A percentile compares a stretch with the other conserved stretches of the same genome.
phyloP scores from a whole-genome alignment of 2,113 vertebrate genomes.

The Shinisaurus crocodilurus region DNA sequence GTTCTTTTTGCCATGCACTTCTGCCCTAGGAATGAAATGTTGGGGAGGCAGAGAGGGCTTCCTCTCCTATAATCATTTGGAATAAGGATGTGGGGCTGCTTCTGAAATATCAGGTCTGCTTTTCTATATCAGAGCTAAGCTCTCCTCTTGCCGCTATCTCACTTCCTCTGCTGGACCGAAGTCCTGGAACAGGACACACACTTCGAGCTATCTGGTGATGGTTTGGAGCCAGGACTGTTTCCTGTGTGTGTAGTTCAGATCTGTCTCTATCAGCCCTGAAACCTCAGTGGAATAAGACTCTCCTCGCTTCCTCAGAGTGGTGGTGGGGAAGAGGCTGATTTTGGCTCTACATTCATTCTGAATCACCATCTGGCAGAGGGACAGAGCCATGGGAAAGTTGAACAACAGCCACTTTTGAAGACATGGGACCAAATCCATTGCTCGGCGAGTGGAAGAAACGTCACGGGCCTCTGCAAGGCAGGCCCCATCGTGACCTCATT shows the following conservation, averaged over 20 bases:
- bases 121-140: conserved; percentile 30
- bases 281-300: conserved; percentile 58
- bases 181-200: conserved; percentile 42
- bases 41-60: conserved; percentile 11
- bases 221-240: conserved; percentile 40
- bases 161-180: conserved; percentile 32
- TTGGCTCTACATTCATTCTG: conserved; percentile 59
- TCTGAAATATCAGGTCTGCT: conserved; percentile 16
- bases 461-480: conserved; percentile 35
- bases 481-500: neutral
- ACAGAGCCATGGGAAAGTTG: conserved; percentile 74
- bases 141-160: conserved; percentile 14
- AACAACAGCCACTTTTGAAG: conserved; percentile 66
- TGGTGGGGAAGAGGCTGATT: conserved; percentile 31
- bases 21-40: neutral
- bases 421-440: conserved; percentile 58
- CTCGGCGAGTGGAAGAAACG: conserved; percentile 35
- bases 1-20: neutral
- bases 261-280: conserved; percentile 45
- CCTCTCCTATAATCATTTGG: neutral
- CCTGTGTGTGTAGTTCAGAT: conserved; percentile 11
- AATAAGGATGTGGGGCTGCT: conserved; percentile 16
- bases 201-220: conserved; percentile 3
- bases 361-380: conserved; percentile 69
- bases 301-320: conserved; percentile 14